Conservation (phyloP, 2,797 vertebrate species). For the Garrulus glandarius region DNA sequence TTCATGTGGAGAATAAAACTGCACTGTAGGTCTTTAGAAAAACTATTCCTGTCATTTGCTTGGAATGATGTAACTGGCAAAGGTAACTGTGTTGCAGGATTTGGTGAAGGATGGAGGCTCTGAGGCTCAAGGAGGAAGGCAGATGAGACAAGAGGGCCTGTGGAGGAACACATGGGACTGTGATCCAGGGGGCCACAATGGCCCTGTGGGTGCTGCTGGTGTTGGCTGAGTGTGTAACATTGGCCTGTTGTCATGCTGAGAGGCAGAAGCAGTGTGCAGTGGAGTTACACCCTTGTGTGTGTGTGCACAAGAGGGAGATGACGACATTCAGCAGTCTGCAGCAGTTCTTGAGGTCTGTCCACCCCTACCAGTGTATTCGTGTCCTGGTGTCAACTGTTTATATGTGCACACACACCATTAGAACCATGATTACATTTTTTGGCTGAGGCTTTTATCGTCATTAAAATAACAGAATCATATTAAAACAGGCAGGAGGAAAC, state of each 20-base stretch:
- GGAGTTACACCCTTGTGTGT: not conserved
- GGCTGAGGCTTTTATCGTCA: not conserved
- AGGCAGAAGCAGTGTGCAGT: not conserved
- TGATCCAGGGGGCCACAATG: not conserved
- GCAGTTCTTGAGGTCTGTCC: not conserved
- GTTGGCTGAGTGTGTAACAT: not conserved
- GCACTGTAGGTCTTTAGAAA: not conserved
- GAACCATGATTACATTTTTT: not conserved
- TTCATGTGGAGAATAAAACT: not conserved
- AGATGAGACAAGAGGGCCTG: not conserved
- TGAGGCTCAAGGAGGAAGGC: not conserved
- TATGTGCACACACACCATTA: accelerated
- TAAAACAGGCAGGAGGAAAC: not conserved
- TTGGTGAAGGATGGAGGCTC: not conserved
- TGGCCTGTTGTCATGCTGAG: not conserved
- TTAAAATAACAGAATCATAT: not conserved
- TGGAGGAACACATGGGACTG: not conserved
- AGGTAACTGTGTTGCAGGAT: not conserved
- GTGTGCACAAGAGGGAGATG: not conserved
- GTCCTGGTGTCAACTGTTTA: not conserved
- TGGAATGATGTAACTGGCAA: not conserved
- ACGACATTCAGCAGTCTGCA: not conserved
- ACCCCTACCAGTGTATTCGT: not conserved
- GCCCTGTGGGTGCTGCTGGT: not conserved
- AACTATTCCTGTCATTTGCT: not conserved